Conservation (phyloP, 2,888 invertebrate genomes). For the Neuroscelio doddi region DNA sequence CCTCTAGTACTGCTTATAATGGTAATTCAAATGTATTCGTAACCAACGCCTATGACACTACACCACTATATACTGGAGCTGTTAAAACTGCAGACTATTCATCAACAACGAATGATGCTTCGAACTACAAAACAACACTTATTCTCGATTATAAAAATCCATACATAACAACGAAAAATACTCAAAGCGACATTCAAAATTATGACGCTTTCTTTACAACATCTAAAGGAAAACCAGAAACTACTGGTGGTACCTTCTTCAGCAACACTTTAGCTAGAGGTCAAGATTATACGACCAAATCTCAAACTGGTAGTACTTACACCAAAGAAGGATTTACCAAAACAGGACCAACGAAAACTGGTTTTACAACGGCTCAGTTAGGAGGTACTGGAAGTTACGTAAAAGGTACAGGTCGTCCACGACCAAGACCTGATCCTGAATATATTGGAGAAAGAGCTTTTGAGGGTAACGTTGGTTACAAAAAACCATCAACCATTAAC, state of each 20-base stretch:
- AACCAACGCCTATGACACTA: constrained; percentile 19
- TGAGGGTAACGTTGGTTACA: constrained; percentile 54
- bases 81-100: constrained; percentile 8
- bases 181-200: too few species aligned
- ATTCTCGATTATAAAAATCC: constrained; percentile 24
- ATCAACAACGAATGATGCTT: constrained; percentile 50
- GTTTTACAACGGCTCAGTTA: constrained; percentile 63
- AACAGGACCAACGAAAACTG: constrained; percentile 65
- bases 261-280: background rate
- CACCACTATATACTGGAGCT: constrained; percentile 21
- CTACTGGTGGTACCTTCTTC: too few species aligned
- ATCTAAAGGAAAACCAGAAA: background rate
- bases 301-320: constrained; percentile 13
- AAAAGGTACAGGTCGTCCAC: constrained; percentile 51
- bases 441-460: constrained; percentile 66
- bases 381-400: constrained; percentile 66
- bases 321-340: constrained; percentile 65
- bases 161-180: constrained; percentile 1
- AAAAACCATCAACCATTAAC: constrained; percentile 44
- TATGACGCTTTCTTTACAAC: background rate
- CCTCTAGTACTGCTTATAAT: constrained; percentile 9
- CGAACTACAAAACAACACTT: background rate
- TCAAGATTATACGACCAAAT: constrained; percentile 7
- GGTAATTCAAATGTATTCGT: constrained; percentile 1
- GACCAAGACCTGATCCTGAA: constrained; percentile 54